phyloP scores from a whole-genome alignment of 2,888 invertebrate genomes.

The Acleris holmiana region DNA sequence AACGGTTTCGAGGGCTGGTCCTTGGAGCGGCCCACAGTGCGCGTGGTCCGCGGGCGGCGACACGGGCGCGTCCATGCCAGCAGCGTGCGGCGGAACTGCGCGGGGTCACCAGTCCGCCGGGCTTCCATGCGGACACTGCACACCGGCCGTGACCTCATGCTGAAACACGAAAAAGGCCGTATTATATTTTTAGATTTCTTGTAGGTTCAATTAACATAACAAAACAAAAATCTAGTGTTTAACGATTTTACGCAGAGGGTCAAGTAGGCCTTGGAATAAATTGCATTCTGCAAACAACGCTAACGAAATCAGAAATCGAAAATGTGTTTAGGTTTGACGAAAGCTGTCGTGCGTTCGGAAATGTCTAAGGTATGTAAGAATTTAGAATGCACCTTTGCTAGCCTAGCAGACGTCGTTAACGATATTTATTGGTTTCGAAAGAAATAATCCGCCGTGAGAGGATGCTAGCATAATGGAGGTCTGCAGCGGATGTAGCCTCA shows the following conservation, averaged over 20 bases:
- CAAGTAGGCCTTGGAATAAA: too few relatives aligned
- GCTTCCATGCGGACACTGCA: constrained; percentile 81
- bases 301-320: too few relatives aligned
- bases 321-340: too few relatives aligned
- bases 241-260: too few relatives aligned
- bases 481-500: constrained; percentile 55
- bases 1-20: constrained; percentile 75
- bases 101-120: constrained; percentile 72
- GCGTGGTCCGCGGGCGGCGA: constrained; percentile 71
- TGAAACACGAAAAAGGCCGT: constrained; percentile 54
- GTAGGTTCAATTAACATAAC: too few relatives aligned
- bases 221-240: too few relatives aligned
- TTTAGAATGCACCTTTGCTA: too few relatives aligned
- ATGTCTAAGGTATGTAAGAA: too few relatives aligned
- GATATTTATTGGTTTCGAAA: constrained; percentile 30
- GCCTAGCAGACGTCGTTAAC: background rate
- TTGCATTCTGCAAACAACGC: too few relatives aligned
- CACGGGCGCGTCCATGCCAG: constrained; percentile 78
- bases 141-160: constrained; percentile 81
- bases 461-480: constrained; percentile 35
- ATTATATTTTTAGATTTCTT: too few relatives aligned
- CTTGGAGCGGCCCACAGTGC: constrained; percentile 73
- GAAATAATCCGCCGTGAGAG: constrained; percentile 14
- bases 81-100: constrained; percentile 69
- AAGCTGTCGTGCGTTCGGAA: too few relatives aligned